Base-by-base conservation (phyloP, 2,797 vertebrate species). In the Sebastiscus albofasciatus region DNA sequence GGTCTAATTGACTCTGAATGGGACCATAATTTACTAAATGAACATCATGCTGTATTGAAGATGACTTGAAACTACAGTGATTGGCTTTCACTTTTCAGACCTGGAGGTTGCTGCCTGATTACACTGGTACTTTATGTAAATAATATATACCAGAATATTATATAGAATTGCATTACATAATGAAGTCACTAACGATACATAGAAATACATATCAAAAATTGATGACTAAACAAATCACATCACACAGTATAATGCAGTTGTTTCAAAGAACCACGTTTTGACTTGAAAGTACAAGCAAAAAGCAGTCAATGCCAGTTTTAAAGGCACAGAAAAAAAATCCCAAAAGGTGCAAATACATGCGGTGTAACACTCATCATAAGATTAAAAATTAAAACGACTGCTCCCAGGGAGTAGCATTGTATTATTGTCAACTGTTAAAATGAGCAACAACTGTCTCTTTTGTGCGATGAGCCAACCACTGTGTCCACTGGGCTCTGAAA, bases 401-500 rank as follows among this genome's bases (percentile, higher is more conserved):
- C 65, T 73, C 65, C 29, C 52, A 76, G 9, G 69, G 33, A 69
- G 61, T 39, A 62, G 42, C 27, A 64, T 12, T 11, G 31, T 67
- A 78, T 81, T 42, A 81, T 5, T 81, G 31, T 54, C 26, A 67
- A 65, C 27, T 27, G 49, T 65, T 78, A 10, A 77, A 84, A 80
- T 20, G 59, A 83, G 66, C 20, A 62, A 74, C 66, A 83, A 60
- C 49, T 69, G 75, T 72, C 5, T 79, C 66, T 60, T 64, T n/a
- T 78, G 77, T 68, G 66, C 70, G 62, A 24, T 2, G 62, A 72
- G 39, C 72, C 55, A 34, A 77, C 74, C 60, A 6, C 26, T 16
- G 72, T 59, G 77, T 55, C 79, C 60, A 77, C 70, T 78, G 75
- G 59, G 83, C 74, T 86, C 65, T 83, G 27, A 90, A 85, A 87